Evolutionary conservation across 1,140 invertebrate species (phyloP), one percentile per base, ranked within the genome.

Genomic region (Lineus longissimus): DNA sequence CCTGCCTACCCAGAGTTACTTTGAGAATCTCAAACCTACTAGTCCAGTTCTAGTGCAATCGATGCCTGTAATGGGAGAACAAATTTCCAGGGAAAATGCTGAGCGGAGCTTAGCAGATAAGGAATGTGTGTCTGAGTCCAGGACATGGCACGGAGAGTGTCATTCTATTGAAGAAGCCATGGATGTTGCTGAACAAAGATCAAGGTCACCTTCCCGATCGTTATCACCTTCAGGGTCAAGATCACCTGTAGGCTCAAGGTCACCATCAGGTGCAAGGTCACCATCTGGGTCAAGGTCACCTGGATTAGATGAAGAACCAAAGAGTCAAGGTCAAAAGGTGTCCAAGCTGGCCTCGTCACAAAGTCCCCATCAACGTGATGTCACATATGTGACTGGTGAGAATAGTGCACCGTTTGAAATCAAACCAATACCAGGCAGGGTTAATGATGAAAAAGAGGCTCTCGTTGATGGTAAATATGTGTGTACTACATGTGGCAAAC

Each of bases 401-500:
- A 43, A 43, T 40, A 43, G 51, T 17, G 54, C 66, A 1, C 51
- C 63, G 17, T 62, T 41, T 25, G 66, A 65, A 43, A 65, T 65
- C 22, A 29, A 36, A 27, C 66, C 66, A 2, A 61, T 65, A 9
- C 63, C 66, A 19, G 59, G 59, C 19, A 36, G 59, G 6, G 64
- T 68, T 0, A 60, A 7, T 30, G 55, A 55, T 27, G 41, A 56
- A 27, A 56, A 51, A 25, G 23, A 27, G 47, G 33, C 23, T 2
- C 36, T 55, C 9, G 62, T 63, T 71, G 91, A 94, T 77, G 90
- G 90, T 0, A 87, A 90, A 41, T 90, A 89, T 70, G 86, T 91
- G 25, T 98, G 95, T 77, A 86, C 85, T 55, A 89, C 96, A 68
- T 98, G 95, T 82, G 88, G 90, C 62, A 97, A 95, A 82, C 88